phyloP scores from a whole-genome alignment of 64 coral and sea anemone genomes.

The Stichodactyla helianthus region DNA sequence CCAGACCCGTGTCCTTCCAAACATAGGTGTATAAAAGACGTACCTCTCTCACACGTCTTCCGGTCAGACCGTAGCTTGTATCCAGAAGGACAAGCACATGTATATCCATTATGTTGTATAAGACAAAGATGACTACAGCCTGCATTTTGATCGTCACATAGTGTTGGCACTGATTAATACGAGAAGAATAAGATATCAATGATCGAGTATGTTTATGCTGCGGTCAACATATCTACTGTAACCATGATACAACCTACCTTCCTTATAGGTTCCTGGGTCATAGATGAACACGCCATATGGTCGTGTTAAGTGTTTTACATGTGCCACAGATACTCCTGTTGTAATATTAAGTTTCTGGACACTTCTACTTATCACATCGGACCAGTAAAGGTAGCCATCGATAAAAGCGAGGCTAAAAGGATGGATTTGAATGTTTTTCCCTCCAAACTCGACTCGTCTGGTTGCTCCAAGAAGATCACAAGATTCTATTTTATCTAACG shows the following conservation, averaged over 20 bases:
- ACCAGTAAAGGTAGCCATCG: slow-evolving; percentile 47
- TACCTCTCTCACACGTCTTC: slow-evolving; percentile 42
- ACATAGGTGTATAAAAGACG: neutral
- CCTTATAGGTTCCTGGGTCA: slow-evolving; percentile 3
- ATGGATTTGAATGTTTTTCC: slow-evolving; percentile 14
- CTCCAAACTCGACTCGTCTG: neutral
- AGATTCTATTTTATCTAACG: slow-evolving; percentile 35
- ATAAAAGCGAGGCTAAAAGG: slow-evolving; percentile 46
- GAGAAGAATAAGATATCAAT: neutral
- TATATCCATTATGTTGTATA: slow-evolving; percentile 26
- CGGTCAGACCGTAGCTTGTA: slow-evolving; percentile 20
- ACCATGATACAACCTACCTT: slow-evolving; percentile 25
- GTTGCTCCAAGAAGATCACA: slow-evolving; percentile 33
- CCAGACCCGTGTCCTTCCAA: too few species aligned
- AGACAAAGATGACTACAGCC: slow-evolving; percentile 48
- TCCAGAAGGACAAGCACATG: slow-evolving; percentile 46
- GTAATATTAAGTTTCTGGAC: slow-evolving; percentile 19
- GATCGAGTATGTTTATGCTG: neutral
- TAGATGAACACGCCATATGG: slow-evolving; percentile 54
- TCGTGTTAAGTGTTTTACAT: slow-evolving; percentile 1
- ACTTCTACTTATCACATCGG: slow-evolving; percentile 39
- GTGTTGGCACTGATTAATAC: slow-evolving; percentile 7
- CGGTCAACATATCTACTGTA: neutral
- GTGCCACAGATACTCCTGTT: neutral
- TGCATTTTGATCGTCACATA: slow-evolving; percentile 14